Evolutionary conservation across 2,888 invertebrate genomes (phyloP).

Genomic region (Dasypolia templi): DNA sequence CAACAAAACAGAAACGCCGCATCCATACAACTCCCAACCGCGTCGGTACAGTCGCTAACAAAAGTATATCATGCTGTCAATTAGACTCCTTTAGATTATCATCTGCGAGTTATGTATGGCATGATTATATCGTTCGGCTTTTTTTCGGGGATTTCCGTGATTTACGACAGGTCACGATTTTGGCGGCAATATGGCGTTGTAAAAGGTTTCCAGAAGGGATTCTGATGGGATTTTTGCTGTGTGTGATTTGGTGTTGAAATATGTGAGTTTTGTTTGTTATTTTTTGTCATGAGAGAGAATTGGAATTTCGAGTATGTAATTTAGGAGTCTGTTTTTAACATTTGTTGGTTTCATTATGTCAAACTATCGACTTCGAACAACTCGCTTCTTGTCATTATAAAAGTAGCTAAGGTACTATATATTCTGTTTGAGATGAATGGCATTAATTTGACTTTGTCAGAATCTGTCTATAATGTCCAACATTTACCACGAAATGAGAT

Average conservation of each 20-base stretch:
- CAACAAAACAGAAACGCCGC: slow-evolving; percentile 33
- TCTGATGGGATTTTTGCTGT: slow-evolving; percentile 33
- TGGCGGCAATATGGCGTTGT: slow-evolving; percentile 65
- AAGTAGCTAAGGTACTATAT: too few species aligned
- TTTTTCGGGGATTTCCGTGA: slow-evolving; percentile 69
- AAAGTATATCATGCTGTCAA: slow-evolving; percentile 83
- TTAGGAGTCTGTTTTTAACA: not conserved
- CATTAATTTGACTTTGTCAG: too few species aligned
- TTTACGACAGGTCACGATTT: slow-evolving; percentile 70
- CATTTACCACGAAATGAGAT: too few species aligned
- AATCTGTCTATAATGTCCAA: too few species aligned
- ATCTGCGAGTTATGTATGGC: slow-evolving; percentile 76
- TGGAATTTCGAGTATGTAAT: slow-evolving; percentile 13
- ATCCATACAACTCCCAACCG: slow-evolving; percentile 52
- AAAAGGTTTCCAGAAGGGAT: slow-evolving; percentile 43
- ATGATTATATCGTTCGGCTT: slow-evolving; percentile 70
- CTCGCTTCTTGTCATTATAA: too few species aligned
- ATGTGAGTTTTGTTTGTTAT: slow-evolving; percentile 18
- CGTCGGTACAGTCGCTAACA: slow-evolving; percentile 67
- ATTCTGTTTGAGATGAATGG: too few species aligned
- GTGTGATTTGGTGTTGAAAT: slow-evolving; percentile 34
- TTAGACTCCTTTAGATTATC: slow-evolving; percentile 80
- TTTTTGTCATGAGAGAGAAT: not conserved
- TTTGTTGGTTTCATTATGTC: too few species aligned
- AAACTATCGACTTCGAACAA: too few species aligned